Evolutionary conservation across 2,888 invertebrate species (phyloP).

Genomic region (Osmoderma eremita): DNA sequence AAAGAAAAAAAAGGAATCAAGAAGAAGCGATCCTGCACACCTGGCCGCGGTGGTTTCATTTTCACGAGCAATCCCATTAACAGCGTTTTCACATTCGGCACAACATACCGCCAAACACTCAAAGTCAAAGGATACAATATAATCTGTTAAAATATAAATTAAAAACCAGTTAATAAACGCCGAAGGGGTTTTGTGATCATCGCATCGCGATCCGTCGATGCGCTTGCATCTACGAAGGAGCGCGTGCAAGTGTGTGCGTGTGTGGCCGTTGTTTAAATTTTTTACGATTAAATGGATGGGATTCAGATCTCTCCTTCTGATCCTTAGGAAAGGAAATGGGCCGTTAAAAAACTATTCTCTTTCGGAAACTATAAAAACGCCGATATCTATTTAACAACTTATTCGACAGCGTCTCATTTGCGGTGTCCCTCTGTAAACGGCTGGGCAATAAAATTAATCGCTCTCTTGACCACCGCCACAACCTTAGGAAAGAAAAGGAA

Average conservation of each 20-base stretch:
- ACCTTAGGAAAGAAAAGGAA: slow-evolving; percentile 14
- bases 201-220: slow-evolving; percentile 21
- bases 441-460: slow-evolving; percentile 52
- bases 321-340: slow-evolving; percentile 46
- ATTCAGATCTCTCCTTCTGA: slow-evolving; percentile 44
- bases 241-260: slow-evolving; percentile 51
- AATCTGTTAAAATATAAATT: slow-evolving; percentile 55
- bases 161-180: slow-evolving; percentile 52
- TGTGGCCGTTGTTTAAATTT: slow-evolving; percentile 40
- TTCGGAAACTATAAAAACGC: slow-evolving; percentile 56
- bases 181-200: slow-evolving; percentile 42
- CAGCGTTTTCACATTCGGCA: slow-evolving; percentile 41
- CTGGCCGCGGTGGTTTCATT: slow-evolving; percentile 30
- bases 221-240: background rate
- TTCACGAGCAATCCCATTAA: slow-evolving; percentile 38
- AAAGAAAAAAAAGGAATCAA: no score
- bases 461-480: slow-evolving; percentile 38
- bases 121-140: slow-evolving; percentile 50
- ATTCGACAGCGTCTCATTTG: slow-evolving; percentile 51
- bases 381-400: slow-evolving; percentile 59
- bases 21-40: slow-evolving; percentile 32
- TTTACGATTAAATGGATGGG: slow-evolving; percentile 53
- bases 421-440: slow-evolving; percentile 33
- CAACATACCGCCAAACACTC: slow-evolving; percentile 49
- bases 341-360: slow-evolving; percentile 51